Conservation (phyloP, 1,140 invertebrate species). For the Bacillus rossius region DNA sequence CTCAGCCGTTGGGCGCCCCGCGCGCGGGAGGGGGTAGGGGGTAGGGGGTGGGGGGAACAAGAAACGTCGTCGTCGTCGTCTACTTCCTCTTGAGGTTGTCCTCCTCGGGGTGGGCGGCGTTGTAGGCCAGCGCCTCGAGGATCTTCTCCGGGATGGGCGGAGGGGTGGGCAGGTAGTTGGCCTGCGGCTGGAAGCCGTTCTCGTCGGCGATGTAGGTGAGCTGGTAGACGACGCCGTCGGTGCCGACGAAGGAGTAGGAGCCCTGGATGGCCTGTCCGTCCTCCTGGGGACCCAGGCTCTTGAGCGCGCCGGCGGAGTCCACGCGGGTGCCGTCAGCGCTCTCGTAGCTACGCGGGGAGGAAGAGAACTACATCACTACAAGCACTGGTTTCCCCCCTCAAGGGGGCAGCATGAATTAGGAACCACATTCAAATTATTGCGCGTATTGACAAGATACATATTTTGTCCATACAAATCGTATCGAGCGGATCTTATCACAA, state of each 20-base stretch:
- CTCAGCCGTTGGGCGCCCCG: no score
- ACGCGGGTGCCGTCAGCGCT: conserved; percentile 64
- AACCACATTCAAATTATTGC: no score
- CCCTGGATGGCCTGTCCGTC: conserved; percentile 62
- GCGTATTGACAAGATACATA: no score
- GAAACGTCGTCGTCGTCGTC: no score
- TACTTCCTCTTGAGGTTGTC: conserved; percentile 20
- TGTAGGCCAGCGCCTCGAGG: conserved; percentile 31
- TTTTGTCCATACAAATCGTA: no score
- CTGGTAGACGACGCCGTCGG: conserved; percentile 68
- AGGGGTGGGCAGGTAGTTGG: conserved; percentile 46
- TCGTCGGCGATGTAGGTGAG: conserved; percentile 71
- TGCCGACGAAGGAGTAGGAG: conserved; percentile 73
- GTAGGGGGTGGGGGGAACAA: no score
- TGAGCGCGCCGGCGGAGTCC: conserved; percentile 56
- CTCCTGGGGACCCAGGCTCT: conserved; percentile 53
- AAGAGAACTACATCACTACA: no score
- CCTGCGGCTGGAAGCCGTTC: conserved; percentile 60
- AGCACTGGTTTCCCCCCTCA: no score
- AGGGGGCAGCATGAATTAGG: no score
- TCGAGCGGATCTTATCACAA: no score
- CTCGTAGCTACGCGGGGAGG: conserved; percentile 60
- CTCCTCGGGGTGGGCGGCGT: conserved; percentile 16
- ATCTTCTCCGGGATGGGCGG: conserved; percentile 43
- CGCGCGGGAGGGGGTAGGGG: no score